Evolutionary conservation across 2,797 vertebrate genomes (phyloP).

Genomic region (Gila robusta): DNA sequence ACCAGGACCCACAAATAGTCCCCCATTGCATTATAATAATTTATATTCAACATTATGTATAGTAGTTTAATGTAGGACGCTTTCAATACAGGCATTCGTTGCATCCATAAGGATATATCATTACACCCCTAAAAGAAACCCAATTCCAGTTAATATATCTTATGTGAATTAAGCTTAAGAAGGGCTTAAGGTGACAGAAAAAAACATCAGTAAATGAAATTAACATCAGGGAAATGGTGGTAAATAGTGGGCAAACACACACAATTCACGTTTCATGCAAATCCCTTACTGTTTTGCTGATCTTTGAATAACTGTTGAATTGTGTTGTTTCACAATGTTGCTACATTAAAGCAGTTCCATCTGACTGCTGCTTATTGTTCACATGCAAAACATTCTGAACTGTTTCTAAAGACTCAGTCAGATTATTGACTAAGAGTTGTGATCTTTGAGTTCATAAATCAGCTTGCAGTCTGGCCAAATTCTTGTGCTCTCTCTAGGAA

Average conservation of each 20-base stretch:
- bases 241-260: not conserved
- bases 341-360: constrained; percentile 27
- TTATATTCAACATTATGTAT: no score
- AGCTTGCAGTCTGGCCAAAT: constrained; percentile 36
- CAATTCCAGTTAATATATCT: not conserved
- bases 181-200: not conserved
- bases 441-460: constrained; percentile 46
- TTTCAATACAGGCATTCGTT: not conserved
- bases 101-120: not conserved
- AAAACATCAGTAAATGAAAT: not conserved
- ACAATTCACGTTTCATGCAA: constrained; percentile 7
- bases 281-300: not conserved
- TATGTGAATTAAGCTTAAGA: not conserved
- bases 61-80: not conserved
- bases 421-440: constrained; percentile 34
- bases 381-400: constrained; percentile 43
- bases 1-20: not conserved
- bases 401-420: constrained; percentile 22
- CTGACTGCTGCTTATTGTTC: not conserved
- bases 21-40: not conserved
- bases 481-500: constrained; percentile 51
- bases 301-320: not conserved
- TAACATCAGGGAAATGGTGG: not conserved
- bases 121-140: not conserved
- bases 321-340: not conserved